Evolutionary conservation across 2,888 invertebrate genomes (phyloP).

Genomic region (Aradus depressus): DNA sequence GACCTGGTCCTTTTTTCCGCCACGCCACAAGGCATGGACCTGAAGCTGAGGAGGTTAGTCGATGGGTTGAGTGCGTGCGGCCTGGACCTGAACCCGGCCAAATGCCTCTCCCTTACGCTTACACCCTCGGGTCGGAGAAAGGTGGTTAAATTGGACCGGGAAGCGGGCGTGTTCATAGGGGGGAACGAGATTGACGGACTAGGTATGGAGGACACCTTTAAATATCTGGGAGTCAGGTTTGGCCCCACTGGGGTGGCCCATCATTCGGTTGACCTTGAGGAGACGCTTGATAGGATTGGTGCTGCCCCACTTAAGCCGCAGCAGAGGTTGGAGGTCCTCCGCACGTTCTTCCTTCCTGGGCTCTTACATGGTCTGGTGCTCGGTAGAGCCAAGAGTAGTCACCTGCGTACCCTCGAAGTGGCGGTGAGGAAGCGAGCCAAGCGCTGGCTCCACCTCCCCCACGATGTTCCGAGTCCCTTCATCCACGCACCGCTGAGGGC

Average conservation of each 20-base stretch:
- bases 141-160: too few relatives aligned
- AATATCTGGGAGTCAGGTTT: too few relatives aligned
- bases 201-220: too few relatives aligned
- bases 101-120: neutral
- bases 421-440: slow-evolving; percentile 32
- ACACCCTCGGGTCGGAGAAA: neutral
- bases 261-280: too few relatives aligned
- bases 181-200: too few relatives aligned
- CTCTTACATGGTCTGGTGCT: slow-evolving; percentile 35
- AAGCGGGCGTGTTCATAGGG: too few relatives aligned
- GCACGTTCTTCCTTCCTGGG: slow-evolving; percentile 35
- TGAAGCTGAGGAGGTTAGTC: too few relatives aligned
- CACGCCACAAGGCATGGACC: too few relatives aligned
- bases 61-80: too few relatives aligned
- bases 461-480: slow-evolving; percentile 32
- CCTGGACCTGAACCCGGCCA: neutral
- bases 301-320: slow-evolving; percentile 34
- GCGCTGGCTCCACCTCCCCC: slow-evolving; percentile 33
- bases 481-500: slow-evolving; percentile 32
- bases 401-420: slow-evolving; percentile 33
- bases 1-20: slow-evolving; percentile 24
- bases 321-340: slow-evolving; percentile 35
- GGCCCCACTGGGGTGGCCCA: neutral
- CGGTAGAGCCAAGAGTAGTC: slow-evolving; percentile 27
- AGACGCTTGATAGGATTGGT: neutral